Percentiles rank a stretch among this genome's conserved stretches.
Conservation (phyloP, 2,888 invertebrate species). For the Luffia ferchaultella region DNA sequence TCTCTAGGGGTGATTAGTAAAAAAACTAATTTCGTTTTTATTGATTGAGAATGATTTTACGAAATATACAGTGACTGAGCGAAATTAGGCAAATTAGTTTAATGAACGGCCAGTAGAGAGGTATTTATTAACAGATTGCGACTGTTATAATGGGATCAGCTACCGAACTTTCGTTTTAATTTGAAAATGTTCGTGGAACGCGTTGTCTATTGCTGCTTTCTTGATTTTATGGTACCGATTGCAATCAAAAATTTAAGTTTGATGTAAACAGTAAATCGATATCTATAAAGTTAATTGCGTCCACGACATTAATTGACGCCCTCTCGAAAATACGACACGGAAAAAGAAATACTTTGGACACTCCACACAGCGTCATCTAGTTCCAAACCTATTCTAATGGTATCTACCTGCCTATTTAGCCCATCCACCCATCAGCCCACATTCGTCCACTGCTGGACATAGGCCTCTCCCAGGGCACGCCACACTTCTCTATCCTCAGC, state of each 20-base stretch:
- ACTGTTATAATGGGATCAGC: constrained; percentile 44
- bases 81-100: constrained; percentile 27
- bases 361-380: too few relatives aligned
- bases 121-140: constrained; percentile 46
- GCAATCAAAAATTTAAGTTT: neutral
- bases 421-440: too few relatives aligned
- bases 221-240: neutral
- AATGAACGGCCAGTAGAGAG: constrained; percentile 40
- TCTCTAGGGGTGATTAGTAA: constrained; percentile 25
- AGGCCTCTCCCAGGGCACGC: too few relatives aligned
- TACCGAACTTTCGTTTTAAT: constrained; percentile 26
- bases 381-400: too few relatives aligned
- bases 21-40: constrained; percentile 44
- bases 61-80: constrained; percentile 33
- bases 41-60: neutral
- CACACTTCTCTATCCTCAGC: too few relatives aligned
- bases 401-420: too few relatives aligned
- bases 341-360: too few relatives aligned
- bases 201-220: neutral
- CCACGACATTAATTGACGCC: neutral
- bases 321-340: too few relatives aligned
- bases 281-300: neutral
- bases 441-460: too few relatives aligned
- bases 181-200: constrained; percentile 11
- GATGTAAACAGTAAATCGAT: neutral